Evolutionary conservation across 2,113 vertebrate species (phyloP).

Genomic region (Machaerirhynchus nigripectus): DNA sequence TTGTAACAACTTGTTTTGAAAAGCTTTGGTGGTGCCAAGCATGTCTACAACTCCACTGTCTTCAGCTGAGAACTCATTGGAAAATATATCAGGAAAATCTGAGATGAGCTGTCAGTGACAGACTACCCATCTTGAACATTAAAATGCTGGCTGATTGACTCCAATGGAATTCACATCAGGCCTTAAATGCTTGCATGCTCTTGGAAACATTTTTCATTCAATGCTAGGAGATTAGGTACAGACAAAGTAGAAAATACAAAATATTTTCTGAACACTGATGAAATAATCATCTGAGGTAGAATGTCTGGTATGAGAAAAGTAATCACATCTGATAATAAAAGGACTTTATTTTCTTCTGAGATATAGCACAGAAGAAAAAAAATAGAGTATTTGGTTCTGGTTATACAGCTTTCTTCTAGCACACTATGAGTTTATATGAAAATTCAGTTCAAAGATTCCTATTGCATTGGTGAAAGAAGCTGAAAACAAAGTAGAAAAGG

Average conservation of each 20-base stretch:
- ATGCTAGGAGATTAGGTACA: not conserved
- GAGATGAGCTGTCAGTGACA: not conserved
- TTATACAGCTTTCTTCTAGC: not conserved
- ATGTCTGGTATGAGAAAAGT: not conserved
- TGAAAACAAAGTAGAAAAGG: not conserved
- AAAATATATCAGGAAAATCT: not conserved
- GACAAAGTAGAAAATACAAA: not conserved
- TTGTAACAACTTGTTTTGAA: not conserved
- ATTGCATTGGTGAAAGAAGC: not conserved
- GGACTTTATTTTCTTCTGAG: not conserved
- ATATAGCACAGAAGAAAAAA: not conserved
- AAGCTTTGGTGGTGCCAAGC: not conserved
- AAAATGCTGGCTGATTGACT: not conserved
- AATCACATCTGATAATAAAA: not conserved
- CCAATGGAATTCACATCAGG: not conserved
- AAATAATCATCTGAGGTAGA: not conserved
- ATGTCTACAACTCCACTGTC: not conserved
- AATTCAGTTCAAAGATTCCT: not conserved
- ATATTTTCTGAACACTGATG: not conserved
- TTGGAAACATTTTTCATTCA: not conserved
- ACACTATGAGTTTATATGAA: not conserved
- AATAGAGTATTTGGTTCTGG: not conserved
- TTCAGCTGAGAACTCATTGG: not conserved
- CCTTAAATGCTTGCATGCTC: not conserved
- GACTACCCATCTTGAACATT: not conserved